Evolutionary conservation across 1,140 invertebrate species (phyloP), one percentile per base, ranked within the genome.

Genomic region (Drosophila tristis): DNA sequence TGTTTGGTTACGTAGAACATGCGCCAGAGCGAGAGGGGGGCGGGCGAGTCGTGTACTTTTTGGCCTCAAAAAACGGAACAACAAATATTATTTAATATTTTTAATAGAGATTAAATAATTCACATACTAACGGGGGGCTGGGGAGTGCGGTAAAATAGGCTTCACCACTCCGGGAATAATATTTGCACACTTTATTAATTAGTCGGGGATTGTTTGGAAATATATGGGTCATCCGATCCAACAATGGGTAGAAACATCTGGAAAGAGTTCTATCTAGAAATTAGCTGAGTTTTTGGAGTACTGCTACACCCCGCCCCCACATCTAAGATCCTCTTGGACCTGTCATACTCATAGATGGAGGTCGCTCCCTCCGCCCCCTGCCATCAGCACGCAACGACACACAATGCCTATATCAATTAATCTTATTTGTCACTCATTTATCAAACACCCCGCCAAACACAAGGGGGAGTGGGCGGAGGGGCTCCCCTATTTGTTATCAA

Each of bases 381-480:
- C 9, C n/a, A n/a, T 23, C 11, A 5, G 9, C 42, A 29, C 9
- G 5, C 11, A 9, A 1, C 16, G 20, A 25, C 45, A 15, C 23
- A 11, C 50, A 53, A 65, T 57, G 63, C 59, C 67, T 90, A 90
- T 90, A 90, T 80, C 80, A 89, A 89, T 89, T 89, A 90, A 89
- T 90, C 85, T 84, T 90, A 90, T 90, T 90, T 89, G 85, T 90
- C 85, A 90, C 76, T 86, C 85, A 90, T 66, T 80, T 85, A 68
- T 78, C 66, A 70, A 79, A 74, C 35, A 73, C 61, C 75, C 23
- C 62, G 68, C 61, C 57, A 78, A 67, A 67, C 2, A 35, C 2
- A 35, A 35, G 31, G 31, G 31, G 29, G 8, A 2, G 3, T 16
- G 2, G 4, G 2, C n/a, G n/a, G n/a, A n/a, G 11, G 35, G 11